Percentiles rank a stretch among this genome's conserved stretches.
Evolutionary conservation across 2,888 invertebrate genomes (phyloP).

Genomic region (Himalopsyche kuldschensis): DNA sequence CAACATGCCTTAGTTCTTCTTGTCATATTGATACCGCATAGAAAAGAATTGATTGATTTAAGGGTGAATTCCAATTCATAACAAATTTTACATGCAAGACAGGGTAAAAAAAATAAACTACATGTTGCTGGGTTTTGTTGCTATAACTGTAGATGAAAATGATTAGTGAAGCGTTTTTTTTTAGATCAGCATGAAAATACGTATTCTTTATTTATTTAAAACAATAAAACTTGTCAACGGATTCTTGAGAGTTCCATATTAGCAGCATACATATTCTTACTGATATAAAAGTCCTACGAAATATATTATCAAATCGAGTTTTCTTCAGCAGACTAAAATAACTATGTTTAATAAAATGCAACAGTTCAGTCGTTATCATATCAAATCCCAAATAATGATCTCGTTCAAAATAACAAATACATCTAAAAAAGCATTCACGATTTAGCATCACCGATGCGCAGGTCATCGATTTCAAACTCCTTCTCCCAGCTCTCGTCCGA

Average conservation of each 20-base stretch:
- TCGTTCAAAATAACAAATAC: not conserved
- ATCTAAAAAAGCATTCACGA: not conserved
- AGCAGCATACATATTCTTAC: not conserved
- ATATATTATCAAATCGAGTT: not conserved
- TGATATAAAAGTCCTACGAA: not conserved
- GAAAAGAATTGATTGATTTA: too few relatives aligned
- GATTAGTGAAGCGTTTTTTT: too few relatives aligned
- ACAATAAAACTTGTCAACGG: not conserved
- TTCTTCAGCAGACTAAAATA: not conserved
- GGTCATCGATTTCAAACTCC: conserved; percentile 60
- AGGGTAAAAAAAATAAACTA: too few relatives aligned
- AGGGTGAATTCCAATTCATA: too few relatives aligned
- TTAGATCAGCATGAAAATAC: too few relatives aligned
- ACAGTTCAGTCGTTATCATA: not conserved
- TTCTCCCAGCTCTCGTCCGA: conserved; percentile 65
- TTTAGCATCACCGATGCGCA: conserved; percentile 5
- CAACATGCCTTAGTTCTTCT: too few relatives aligned
- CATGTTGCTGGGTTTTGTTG: too few relatives aligned
- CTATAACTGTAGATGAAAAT: too few relatives aligned
- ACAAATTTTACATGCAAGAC: too few relatives aligned
- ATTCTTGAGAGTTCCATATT: too few relatives aligned
- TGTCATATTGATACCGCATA: too few relatives aligned
- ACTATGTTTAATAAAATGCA: not conserved
- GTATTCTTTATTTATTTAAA: not conserved
- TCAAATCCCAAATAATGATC: not conserved